Percentiles rank a stretch among this genome's conserved stretches.
Evolutionary conservation across 2,113 vertebrate species (phyloP).

Genomic region (Anguilla japonica): DNA sequence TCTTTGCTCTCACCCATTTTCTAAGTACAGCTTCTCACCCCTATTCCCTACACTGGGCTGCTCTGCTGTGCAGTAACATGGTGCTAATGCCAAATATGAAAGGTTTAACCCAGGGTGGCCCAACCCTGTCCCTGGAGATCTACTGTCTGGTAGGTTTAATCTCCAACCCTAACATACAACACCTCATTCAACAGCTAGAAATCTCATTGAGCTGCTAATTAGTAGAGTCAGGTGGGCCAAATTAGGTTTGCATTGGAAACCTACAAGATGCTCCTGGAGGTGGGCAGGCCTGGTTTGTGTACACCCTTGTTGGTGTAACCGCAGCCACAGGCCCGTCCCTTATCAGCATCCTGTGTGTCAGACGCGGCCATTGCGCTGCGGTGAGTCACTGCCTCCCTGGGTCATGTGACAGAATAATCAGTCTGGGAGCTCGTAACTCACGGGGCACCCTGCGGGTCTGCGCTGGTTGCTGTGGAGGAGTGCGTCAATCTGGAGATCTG

Average conservation of each 20-base stretch:
- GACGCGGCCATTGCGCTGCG: neutral
- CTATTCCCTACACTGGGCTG: neutral
- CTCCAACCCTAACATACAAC: no score
- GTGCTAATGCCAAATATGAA: neutral
- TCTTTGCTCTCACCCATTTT: neutral
- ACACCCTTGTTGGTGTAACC: neutral
- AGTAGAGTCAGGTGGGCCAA: no score
- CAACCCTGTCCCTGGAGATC: no score
- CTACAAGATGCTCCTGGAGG: no score
- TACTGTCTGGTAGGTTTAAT: no score
- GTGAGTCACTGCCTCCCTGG: neutral
- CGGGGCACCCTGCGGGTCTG: neutral
- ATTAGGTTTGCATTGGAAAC: no score
- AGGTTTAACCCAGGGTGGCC: neutral
- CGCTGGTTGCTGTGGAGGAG: neutral
- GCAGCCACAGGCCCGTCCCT: neutral
- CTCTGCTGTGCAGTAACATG: neutral
- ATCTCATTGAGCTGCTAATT: no score
- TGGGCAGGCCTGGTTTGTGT: no score
- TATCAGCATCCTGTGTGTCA: neutral
- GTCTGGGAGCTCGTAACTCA: neutral
- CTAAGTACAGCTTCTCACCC: no score
- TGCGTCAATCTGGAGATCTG: neutral
- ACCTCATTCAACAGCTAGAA: no score
- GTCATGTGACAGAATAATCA: neutral